phyloP scores from a whole-genome alignment of 2,113 vertebrate genomes.

The Parus major region DNA sequence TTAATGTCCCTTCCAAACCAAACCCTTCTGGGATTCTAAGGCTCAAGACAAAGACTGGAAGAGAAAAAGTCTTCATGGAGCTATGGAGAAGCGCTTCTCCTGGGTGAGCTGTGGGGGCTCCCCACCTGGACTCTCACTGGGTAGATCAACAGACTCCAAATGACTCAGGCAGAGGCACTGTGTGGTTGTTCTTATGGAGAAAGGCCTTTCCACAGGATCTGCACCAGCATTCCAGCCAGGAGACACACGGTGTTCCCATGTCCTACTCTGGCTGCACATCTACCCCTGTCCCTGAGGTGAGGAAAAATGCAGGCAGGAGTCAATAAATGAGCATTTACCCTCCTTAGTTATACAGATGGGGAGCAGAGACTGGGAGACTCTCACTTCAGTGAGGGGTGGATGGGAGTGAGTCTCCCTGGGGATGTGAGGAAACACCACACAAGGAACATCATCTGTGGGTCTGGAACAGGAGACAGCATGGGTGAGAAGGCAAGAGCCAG shows the following conservation, averaged over 20 bases:
- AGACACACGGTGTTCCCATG: not conserved
- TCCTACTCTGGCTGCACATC: not conserved
- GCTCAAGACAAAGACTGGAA: not conserved
- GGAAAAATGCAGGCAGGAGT: not conserved
- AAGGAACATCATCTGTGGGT: not conserved
- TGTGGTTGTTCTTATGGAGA: not conserved
- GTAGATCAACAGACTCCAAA: not conserved
- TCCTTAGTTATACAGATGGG: not conserved
- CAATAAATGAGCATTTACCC: not conserved
- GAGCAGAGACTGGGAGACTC: not conserved
- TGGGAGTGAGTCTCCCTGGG: fast-evolving
- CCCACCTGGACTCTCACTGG: not conserved
- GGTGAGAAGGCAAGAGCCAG: not conserved
- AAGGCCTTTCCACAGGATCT: not conserved
- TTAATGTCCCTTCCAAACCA: not conserved
- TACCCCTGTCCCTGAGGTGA: not conserved
- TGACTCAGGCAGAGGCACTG: not conserved
- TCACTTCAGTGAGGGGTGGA: not conserved
- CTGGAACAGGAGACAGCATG: not conserved
- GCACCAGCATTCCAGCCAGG: not conserved
- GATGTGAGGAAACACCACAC: not conserved
- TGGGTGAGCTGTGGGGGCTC: not conserved
- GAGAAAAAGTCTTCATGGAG: not conserved
- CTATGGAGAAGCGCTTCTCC: not conserved
- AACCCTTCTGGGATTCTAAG: not conserved